phyloP scores from a whole-genome alignment of 1,140 invertebrate species.

The Dufourea novaeangliae region DNA sequence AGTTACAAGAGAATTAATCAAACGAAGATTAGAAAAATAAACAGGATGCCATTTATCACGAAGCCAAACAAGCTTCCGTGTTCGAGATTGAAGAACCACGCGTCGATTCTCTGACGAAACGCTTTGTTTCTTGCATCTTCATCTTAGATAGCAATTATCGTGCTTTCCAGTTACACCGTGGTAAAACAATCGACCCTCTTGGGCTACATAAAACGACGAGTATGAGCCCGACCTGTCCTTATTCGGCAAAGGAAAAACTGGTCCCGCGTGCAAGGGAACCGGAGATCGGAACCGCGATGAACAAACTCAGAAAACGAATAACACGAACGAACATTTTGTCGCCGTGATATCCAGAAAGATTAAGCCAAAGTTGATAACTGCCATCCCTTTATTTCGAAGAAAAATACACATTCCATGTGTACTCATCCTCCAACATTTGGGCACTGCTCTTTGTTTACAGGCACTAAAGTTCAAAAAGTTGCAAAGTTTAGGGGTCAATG shows the following conservation, averaged over 20 bases:
- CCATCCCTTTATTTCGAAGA: neutral
- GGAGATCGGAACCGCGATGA: conserved; percentile 47
- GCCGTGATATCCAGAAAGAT: conserved; percentile 40
- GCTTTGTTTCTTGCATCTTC: conserved; percentile 48
- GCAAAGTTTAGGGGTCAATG: too few species aligned
- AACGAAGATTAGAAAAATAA: neutral
- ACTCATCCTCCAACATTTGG: neutral
- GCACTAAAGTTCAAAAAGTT: neutral
- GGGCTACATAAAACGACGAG: conserved; percentile 48
- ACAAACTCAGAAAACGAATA: conserved; percentile 50
- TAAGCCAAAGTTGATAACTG: conserved; percentile 43
- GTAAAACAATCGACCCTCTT: conserved; percentile 60
- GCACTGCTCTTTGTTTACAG: neutral
- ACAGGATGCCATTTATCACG: neutral
- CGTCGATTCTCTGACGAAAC: conserved; percentile 42
- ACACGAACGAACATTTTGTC: conserved; percentile 47
- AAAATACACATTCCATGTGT: neutral
- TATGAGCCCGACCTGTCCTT: conserved; percentile 62
- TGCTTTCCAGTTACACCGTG: conserved; percentile 61
- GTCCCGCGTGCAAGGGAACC: conserved; percentile 46
- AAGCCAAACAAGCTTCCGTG: conserved; percentile 21
- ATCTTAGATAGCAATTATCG: conserved; percentile 64
- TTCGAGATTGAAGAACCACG: conserved; percentile 9
- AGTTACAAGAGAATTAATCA: neutral
- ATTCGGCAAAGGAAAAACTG: conserved; percentile 61